Evolutionary conservation across 2,113 vertebrate species (phyloP).

Genomic region (Macroglossus sobrinus): DNA sequence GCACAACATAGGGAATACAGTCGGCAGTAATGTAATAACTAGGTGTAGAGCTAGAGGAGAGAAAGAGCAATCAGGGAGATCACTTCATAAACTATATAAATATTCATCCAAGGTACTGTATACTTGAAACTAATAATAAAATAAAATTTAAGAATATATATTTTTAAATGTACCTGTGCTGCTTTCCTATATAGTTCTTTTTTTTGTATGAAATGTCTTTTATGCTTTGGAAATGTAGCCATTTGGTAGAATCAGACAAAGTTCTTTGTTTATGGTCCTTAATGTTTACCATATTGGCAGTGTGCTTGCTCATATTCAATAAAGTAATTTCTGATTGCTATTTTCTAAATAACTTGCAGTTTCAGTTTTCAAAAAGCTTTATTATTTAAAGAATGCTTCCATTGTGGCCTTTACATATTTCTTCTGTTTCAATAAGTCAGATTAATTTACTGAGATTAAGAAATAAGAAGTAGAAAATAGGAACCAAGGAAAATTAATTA

Average conservation of each 20-base stretch:
- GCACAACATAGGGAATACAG: too few species aligned
- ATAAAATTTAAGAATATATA: not conserved
- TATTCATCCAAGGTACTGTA: too few species aligned
- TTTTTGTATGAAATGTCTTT: not conserved
- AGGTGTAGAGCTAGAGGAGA: too few species aligned
- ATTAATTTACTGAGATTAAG: not conserved
- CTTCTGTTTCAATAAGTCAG: not conserved
- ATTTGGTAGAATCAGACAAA: constrained; percentile 5
- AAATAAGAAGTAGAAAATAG: not conserved
- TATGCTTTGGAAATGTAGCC: not conserved
- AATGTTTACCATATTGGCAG: not conserved
- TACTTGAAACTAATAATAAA: too few species aligned
- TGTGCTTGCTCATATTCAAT: not conserved
- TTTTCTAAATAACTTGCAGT: not conserved
- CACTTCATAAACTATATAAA: too few species aligned
- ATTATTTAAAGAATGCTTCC: not conserved
- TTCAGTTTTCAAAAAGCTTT: not conserved
- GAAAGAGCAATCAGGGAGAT: too few species aligned
- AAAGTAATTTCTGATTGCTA: constrained; percentile 8
- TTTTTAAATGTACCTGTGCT: not conserved
- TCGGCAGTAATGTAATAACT: too few species aligned
- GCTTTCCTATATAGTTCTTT: constrained; percentile 1
- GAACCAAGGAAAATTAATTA: not conserved
- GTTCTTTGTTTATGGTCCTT: not conserved
- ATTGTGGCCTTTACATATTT: not conserved